Conservation (phyloP, 2,797 vertebrate species). For the Manis javanica region DNA sequence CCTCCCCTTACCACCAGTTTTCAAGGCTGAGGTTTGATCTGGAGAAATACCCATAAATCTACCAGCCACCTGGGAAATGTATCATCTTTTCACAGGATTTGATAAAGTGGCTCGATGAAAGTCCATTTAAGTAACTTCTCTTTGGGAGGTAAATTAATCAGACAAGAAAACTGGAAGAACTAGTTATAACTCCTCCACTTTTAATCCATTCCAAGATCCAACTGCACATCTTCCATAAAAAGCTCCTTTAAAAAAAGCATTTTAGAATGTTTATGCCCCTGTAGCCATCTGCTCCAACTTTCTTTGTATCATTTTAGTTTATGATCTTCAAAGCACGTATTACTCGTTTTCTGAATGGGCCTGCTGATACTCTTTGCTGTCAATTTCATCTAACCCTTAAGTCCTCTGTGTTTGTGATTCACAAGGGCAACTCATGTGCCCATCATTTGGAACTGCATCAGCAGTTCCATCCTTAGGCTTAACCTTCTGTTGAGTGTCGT, state of each 20-base stretch:
- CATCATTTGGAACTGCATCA: constrained; percentile 49
- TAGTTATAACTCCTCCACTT: constrained; percentile 53
- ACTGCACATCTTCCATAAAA: constrained; percentile 69
- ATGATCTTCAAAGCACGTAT: constrained; percentile 61
- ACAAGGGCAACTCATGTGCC: neutral
- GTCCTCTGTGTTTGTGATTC: constrained; percentile 50
- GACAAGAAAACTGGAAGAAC: constrained; percentile 53
- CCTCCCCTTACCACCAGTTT: neutral
- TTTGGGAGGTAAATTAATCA: constrained; percentile 77
- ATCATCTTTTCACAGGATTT: constrained; percentile 63
- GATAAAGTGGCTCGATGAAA: constrained; percentile 58
- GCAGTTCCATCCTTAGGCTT: constrained; percentile 55
- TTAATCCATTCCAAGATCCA: constrained; percentile 59
- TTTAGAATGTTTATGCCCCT: constrained; percentile 70
- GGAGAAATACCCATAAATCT: constrained; percentile 65
- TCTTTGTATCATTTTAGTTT: constrained; percentile 65
- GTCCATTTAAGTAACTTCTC: constrained; percentile 71
- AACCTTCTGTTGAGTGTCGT: constrained; percentile 63
- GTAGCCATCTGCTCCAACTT: constrained; percentile 71
- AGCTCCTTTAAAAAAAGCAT: constrained; percentile 27
- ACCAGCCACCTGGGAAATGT: constrained; percentile 43
- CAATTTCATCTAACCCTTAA: constrained; percentile 53
- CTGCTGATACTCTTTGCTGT: constrained; percentile 47
- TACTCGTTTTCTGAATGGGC: constrained; percentile 63
- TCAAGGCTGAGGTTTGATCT: constrained; percentile 39